Evolutionary conservation across 1,140 invertebrate species (phyloP).

Genomic region (Maconellicoccus hirsutus): DNA sequence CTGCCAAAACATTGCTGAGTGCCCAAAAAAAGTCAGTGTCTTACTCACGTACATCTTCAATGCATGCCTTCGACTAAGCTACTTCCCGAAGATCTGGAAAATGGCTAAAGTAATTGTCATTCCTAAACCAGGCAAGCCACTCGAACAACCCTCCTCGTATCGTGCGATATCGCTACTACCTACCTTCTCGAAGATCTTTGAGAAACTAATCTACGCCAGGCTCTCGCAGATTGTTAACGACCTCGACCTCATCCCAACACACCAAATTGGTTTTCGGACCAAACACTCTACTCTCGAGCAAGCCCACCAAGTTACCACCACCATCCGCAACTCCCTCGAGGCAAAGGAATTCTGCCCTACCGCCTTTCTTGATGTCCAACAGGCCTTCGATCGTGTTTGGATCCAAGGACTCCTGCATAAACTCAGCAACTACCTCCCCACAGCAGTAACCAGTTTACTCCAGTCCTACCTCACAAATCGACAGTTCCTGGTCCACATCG

Average conservation of each 20-base stretch:
- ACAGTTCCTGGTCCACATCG: neutral
- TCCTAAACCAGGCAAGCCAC: slow-evolving; percentile 31
- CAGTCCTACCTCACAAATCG: slow-evolving; percentile 9
- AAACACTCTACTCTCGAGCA: slow-evolving; percentile 30
- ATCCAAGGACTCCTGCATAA: slow-evolving; percentile 29
- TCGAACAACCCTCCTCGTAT: slow-evolving; percentile 28
- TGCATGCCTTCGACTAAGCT: neutral
- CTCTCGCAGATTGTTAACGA: neutral
- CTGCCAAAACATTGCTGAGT: neutral
- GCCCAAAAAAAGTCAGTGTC: neutral
- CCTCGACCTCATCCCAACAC: slow-evolving; percentile 26
- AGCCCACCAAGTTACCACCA: slow-evolving; percentile 26
- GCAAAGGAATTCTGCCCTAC: slow-evolving; percentile 26
- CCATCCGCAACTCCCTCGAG: slow-evolving; percentile 26
- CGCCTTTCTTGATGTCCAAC: slow-evolving; percentile 29
- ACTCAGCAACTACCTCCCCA: neutral
- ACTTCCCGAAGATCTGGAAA: slow-evolving; percentile 31
- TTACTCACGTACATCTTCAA: neutral
- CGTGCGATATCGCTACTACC: neutral
- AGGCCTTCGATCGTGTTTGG: slow-evolving; percentile 33
- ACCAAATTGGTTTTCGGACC: slow-evolving; percentile 34
- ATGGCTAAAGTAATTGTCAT: slow-evolving; percentile 33
- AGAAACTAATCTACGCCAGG: neutral
- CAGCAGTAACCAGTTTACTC: too few species aligned
- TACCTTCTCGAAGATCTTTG: neutral